A percentile compares a stretch with the other conserved stretches of the same genome.
phyloP scores from a whole-genome alignment of 1,140 invertebrate genomes.

The Scaptomyza hsui region DNA sequence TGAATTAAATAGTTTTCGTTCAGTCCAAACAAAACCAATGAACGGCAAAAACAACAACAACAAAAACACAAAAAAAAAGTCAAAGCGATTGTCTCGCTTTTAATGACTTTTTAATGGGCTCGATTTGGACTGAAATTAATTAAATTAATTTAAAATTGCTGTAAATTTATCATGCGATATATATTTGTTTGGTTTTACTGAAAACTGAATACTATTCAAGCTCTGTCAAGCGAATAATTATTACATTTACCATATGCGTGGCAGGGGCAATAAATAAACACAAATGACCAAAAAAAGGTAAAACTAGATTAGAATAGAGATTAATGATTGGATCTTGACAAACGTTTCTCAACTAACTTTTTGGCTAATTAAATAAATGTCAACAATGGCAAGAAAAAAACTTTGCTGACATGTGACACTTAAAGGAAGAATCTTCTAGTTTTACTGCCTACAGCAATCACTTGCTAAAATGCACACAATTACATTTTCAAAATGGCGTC shows the following conservation, averaged over 20 bases:
- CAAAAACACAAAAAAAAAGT: constrained; percentile 23
- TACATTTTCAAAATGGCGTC: constrained; percentile 76
- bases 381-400: background rate
- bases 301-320: constrained; percentile 44
- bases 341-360: background rate
- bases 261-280: no score
- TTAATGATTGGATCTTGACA: constrained; percentile 30
- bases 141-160: constrained; percentile 59
- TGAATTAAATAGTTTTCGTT: background rate
- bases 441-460: constrained; percentile 40
- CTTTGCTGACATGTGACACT: constrained; percentile 5
- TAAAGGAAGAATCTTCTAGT: background rate
- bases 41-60: constrained; percentile 48
- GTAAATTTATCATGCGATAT: constrained; percentile 49
- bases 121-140: constrained; percentile 65
- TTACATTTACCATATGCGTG: constrained; percentile 26
- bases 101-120: constrained; percentile 78
- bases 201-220: constrained; percentile 37
- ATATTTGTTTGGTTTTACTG: constrained; percentile 56
- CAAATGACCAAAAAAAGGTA: constrained; percentile 27
- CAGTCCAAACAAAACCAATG: constrained; percentile 16
- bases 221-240: constrained; percentile 42
- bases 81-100: constrained; percentile 46
- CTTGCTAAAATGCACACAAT: constrained; percentile 61
- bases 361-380: constrained; percentile 9